Evolutionary conservation across 1,140 invertebrate genomes (phyloP), one percentile per base, ranked within the genome.

Genomic region (Caenorhabditis latens): DNA sequence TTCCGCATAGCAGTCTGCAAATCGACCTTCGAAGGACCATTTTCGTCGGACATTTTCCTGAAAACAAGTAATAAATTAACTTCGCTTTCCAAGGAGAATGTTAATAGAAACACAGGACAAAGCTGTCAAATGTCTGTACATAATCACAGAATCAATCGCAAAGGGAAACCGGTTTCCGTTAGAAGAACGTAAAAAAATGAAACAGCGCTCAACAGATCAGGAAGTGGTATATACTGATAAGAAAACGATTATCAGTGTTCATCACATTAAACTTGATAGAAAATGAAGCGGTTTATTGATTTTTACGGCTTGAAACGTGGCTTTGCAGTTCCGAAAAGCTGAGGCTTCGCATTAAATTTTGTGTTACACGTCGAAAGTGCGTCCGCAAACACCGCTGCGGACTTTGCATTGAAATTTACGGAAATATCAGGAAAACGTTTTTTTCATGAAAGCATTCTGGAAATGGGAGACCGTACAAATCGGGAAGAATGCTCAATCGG

Each of bases 21-120:
- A 40, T 89, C 89, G 9, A 67, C 79, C 58, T 89, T 89, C 57
- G 84, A 50, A 89, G 84, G 48, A 84, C 89, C 46, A 84, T 86
- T 84, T 83, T 89, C 58, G 88, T 83, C 11, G 91, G 93, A 24
- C 88, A 79, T 50, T 65, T 67, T 40, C 71, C 71, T 79, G 46
- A 79, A 79, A 79, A 40, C 9, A 21, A 63, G 32, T 32, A 0
- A 63, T 32, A 6, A 14, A 11, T 79, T 13, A 32, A 50, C 8
- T 16, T 11, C 9, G 40, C 16, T 19, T n/a, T 50, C 13, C 7
- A 1, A 3, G 5, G 9, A 21, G 53, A 14, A 79, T 79, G 42
- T 46, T 14, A 5, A 42, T 8, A 79, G 21, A 50, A 42, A n/a
- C 21, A 19, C 7, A n/a, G 14, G 46, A 46, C 50, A 75, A 79